Conservation (phyloP, 1,140 invertebrate species). For the Andrena cerasifolii region DNA sequence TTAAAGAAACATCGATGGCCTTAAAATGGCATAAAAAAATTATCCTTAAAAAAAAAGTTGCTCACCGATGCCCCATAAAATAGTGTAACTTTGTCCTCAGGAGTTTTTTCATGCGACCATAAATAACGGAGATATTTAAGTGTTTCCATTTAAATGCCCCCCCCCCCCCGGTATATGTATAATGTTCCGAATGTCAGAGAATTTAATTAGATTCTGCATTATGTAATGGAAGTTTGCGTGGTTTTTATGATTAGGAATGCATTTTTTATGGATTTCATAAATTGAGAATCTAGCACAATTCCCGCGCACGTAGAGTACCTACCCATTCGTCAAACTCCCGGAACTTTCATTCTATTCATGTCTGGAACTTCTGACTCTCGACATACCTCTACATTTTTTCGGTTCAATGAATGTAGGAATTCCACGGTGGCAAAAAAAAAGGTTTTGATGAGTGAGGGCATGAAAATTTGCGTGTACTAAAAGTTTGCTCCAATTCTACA, state of each 20-base stretch:
- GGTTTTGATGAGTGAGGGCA: neutral
- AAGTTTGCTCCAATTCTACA: neutral
- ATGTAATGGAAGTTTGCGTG: too few species aligned
- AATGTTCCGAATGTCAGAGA: too few species aligned
- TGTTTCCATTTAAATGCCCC: too few species aligned
- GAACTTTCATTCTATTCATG: neutral
- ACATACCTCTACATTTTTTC: neutral
- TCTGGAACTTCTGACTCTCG: neutral
- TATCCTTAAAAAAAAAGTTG: too few species aligned
- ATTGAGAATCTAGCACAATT: neutral
- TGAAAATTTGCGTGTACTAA: neutral
- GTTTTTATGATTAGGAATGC: neutral
- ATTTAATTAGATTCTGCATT: too few species aligned
- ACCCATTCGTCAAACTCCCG: neutral
- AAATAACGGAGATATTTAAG: too few species aligned
- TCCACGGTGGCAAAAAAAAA: neutral
- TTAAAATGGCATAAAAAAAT: too few species aligned
- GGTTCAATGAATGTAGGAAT: neutral
- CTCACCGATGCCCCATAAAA: too few species aligned
- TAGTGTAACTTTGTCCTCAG: too few species aligned
- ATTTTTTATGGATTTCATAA: neutral
- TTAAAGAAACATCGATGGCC: too few species aligned
- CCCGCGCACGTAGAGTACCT: neutral
- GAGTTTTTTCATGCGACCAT: too few species aligned
- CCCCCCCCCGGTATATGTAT: too few species aligned